These are phyloP conservation scores for Onychomys arenicola DNA, from an alignment of 2,797 vertebrate species.

Conservation along the genomic window DNA sequence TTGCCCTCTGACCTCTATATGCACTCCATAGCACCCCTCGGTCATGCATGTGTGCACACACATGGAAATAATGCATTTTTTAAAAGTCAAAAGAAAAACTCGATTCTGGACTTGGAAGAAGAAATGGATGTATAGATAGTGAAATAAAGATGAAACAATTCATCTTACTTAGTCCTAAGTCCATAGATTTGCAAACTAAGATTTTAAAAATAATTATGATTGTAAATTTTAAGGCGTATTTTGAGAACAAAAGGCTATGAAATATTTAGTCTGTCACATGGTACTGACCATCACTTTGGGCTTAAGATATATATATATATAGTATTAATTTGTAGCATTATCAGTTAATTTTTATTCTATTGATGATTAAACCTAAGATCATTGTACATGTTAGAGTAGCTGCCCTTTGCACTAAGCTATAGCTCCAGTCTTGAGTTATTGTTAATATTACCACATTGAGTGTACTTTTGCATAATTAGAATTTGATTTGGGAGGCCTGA, in stretches of 20 bases:
- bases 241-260: conserved; percentile 42
- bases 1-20: too few species aligned
- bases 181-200: conserved; percentile 44
- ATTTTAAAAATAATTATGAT: conserved; percentile 50
- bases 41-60: too few species aligned
- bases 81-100: background rate
- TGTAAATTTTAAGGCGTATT: conserved; percentile 14
- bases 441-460: background rate
- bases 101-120: background rate
- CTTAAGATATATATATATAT: background rate
- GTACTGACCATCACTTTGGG: conserved; percentile 20
- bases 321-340: conserved; percentile 45
- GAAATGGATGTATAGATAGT: background rate
- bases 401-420: background rate
- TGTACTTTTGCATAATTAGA: background rate
- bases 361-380: background rate
- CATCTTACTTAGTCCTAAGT: background rate
- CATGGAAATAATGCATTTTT: too few species aligned
- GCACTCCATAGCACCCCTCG: too few species aligned
- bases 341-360: background rate
- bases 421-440: background rate
- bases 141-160: background rate
- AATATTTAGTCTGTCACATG: conserved; percentile 25
- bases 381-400: background rate
- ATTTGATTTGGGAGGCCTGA: background rate